phyloP scores from a whole-genome alignment of 2,888 invertebrate genomes.

The Stramonita haemastoma region DNA sequence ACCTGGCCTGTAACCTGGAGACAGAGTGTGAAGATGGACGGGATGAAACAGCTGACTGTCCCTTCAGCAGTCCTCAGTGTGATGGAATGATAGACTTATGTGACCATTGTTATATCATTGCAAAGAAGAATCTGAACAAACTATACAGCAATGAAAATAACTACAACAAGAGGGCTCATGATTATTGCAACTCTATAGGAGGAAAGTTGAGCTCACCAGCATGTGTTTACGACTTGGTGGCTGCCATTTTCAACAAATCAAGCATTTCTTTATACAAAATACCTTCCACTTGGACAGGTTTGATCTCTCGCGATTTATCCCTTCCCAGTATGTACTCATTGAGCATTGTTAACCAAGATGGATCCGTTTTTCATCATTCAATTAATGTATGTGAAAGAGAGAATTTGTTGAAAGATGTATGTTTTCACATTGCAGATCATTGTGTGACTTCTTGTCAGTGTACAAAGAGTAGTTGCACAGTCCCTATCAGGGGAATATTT shows the following conservation, averaged over 20 bases:
- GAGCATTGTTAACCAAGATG: not conserved
- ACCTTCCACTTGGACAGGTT: not conserved
- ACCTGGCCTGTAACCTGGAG: not conserved
- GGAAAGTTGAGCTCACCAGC: not conserved
- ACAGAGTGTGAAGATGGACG: not conserved
- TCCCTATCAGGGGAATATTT: not conserved
- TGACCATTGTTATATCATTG: not conserved
- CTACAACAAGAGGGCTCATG: no score
- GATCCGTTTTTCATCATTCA: not conserved
- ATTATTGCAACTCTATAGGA: not conserved
- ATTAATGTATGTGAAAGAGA: not conserved
- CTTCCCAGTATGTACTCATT: not conserved
- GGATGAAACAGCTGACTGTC: constrained; percentile 7
- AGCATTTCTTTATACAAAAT: not conserved
- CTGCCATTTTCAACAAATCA: not conserved
- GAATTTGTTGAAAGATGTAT: not conserved
- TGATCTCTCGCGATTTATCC: not conserved
- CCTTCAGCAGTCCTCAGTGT: not conserved
- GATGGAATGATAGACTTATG: not conserved
- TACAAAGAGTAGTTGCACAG: no score
- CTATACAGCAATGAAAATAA: not conserved
- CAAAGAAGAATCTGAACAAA: not conserved
- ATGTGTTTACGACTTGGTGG: not conserved
- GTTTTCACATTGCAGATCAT: not conserved
- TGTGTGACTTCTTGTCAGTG: no score